Base-by-base conservation (phyloP, 2,113 vertebrate genomes). In the Lates calcarifer region DNA sequence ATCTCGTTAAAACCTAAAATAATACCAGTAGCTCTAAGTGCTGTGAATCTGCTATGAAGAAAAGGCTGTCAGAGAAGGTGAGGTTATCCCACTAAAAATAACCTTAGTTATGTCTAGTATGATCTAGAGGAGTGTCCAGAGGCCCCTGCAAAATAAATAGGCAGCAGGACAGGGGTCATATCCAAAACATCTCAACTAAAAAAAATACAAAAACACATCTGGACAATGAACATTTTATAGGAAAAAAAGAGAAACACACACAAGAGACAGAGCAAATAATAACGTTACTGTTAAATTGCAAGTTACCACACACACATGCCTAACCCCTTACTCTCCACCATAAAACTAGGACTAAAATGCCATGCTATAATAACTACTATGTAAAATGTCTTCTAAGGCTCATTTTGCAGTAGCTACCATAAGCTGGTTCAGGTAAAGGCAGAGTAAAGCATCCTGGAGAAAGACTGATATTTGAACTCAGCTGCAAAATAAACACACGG, bases 31-130 rank as follows among this genome's bases (percentile, higher is more conserved):
- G 17, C 11, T 56, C 43, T 26, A 22, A 64, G 12, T 28, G 29
- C 61, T 45, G 45, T 24, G 22, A 61, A 69, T 7, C 51, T 24
- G 47, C 35, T 55, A 41, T 31, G 13, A 24, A 24, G 33, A 1
- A 55, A n/a, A 24, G 10, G 55, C 55, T 61, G 55, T 22, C 72
- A 66, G 62, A 57, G 18, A 73, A 17, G 37, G 22, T 80, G 61
- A 80, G 18, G 37, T 51, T 17, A 74, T 74, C 41, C 24, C n/a
- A 15, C 51, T 45, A 35, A 58, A 74, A 53, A 47, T 31, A 35
- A 72, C 49, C 22, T 55, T 53, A 6, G 20, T 29, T 76, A 33
- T 26, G 28, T 76, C 14, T 1, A 51, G 31, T 11, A n/a, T 60
- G n/a, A 49, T 57, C 43, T 61, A 14, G 18, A 37, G 33, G 33